Evolutionary conservation across 2,888 invertebrate species (phyloP).

Genomic region (Sarcophaga rosellei): DNA sequence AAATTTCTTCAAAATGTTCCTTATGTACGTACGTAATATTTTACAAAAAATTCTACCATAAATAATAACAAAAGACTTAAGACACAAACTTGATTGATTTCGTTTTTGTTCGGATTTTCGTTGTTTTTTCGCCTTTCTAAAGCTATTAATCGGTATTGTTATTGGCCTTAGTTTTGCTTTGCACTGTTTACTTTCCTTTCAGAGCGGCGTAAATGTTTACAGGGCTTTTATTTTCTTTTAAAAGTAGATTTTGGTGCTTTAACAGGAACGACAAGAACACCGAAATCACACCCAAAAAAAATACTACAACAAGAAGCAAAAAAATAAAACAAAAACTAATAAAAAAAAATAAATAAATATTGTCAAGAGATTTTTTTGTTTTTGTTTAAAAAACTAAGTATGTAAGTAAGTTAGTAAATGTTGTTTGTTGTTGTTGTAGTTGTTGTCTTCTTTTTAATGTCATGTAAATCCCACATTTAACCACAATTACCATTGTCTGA

Average conservation of each 20-base stretch:
- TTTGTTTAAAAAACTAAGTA: constrained; percentile 13
- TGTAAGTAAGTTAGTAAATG: constrained; percentile 34
- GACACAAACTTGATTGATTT: constrained; percentile 53
- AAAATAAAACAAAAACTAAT: neutral
- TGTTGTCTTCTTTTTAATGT: constrained; percentile 56
- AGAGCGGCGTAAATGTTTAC: constrained; percentile 35
- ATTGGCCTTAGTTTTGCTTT: constrained; percentile 25
- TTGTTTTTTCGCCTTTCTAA: neutral
- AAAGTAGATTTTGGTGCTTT: neutral
- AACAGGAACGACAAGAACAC: constrained; percentile 61
- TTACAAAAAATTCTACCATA: neutral
- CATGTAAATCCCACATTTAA: constrained; percentile 69
- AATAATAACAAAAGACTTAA: constrained; percentile 41
- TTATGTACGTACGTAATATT: too few species aligned
- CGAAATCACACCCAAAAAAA: constrained; percentile 59
- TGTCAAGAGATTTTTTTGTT: constrained; percentile 40
- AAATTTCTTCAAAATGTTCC: too few species aligned
- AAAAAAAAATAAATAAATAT: constrained; percentile 9
- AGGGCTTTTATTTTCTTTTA: constrained; percentile 48
- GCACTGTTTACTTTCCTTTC: constrained; percentile 55
- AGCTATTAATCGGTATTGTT: constrained; percentile 16
- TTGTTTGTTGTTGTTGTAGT: constrained; percentile 29
- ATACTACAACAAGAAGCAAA: neutral
- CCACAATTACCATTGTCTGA: constrained; percentile 67
- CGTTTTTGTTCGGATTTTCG: neutral